A percentile compares a stretch with the other conserved stretches of the same genome.
Conservation (phyloP, 2,888 invertebrate species). For the Fragum sueziense region DNA sequence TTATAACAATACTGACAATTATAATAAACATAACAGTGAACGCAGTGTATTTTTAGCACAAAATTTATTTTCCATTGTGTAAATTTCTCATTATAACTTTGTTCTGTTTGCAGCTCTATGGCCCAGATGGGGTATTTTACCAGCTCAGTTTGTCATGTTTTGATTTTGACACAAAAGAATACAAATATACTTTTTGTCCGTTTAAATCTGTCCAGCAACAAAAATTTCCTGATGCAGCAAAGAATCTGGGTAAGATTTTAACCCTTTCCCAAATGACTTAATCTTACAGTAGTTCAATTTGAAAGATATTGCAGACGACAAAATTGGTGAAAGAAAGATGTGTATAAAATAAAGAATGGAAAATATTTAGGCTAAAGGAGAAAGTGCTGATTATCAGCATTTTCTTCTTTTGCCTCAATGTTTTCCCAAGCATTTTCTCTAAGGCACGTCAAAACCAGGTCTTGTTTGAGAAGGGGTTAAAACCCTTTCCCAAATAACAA, state of each 20-base stretch:
- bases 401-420: too few species aligned
- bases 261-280: neutral
- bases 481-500: too few species aligned
- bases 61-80: too few species aligned
- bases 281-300: neutral
- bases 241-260: slow-evolving; percentile 61
- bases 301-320: neutral
- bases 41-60: too few species aligned
- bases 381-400: too few species aligned
- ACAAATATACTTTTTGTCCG: slow-evolving; percentile 77
- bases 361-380: too few species aligned
- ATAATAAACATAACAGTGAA: too few species aligned
- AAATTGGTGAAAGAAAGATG: neutral
- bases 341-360: neutral
- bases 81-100: neutral
- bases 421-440: too few species aligned
- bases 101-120: slow-evolving; percentile 71
- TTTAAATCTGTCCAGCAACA: slow-evolving; percentile 73
- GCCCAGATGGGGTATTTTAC: slow-evolving; percentile 76
- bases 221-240: slow-evolving; percentile 51
- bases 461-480: too few species aligned
- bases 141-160: slow-evolving; percentile 72
- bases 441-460: too few species aligned
- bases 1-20: too few species aligned
- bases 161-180: slow-evolving; percentile 61